Evolutionary conservation across 2,797 vertebrate genomes (phyloP), one percentile per base, ranked within the genome.

Genomic region (Arrhamphus sclerolepis): DNA sequence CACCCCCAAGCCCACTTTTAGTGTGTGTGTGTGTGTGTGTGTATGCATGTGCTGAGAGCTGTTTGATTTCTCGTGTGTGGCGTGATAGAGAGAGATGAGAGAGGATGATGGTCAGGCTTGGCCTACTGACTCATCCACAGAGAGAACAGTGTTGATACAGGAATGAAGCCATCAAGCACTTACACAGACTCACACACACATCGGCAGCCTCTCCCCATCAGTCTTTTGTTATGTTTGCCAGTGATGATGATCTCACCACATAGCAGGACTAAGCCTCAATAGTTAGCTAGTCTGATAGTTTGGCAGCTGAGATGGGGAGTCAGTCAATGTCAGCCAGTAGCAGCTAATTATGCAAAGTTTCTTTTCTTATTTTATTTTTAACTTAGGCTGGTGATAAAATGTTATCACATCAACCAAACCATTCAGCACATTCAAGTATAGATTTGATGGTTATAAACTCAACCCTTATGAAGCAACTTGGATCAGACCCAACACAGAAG

Each of bases 201-300:
- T 2, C 55, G 66, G 79, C 63, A 71, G 80, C 75, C 82, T 68
- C 75, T 87, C 87, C 77, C 75, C 81, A 84, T 80, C 85, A 81
- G 62, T 59, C 80, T 79, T 82, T 86, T 87, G 82, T 88, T 85
- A 78, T 56, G 64, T 76, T 80, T 83, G 64, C 81, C 68, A 78
- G 68, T 60, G 73, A 75, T 74, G 81, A 86, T 88, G 89, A 89
- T 85, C 81, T 91, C 89, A 88, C 81, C 83, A 76, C 82, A 85
- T 83, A 84, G 83, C 73, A 78, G 44, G 69, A 82, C 56, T 78
- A 78, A 85, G 80, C 85, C 61, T 76, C 70, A 62, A 67, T 62
- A 78, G 77, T 77, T 70, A 81, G 55, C 18, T 68, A 80, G 81
- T 80, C 73, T 76, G 78, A 77, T 66, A 76, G 75, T 71, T 68